Evolutionary conservation across 2,888 invertebrate species (phyloP).

Genomic region (Drosophila paracracens): DNA sequence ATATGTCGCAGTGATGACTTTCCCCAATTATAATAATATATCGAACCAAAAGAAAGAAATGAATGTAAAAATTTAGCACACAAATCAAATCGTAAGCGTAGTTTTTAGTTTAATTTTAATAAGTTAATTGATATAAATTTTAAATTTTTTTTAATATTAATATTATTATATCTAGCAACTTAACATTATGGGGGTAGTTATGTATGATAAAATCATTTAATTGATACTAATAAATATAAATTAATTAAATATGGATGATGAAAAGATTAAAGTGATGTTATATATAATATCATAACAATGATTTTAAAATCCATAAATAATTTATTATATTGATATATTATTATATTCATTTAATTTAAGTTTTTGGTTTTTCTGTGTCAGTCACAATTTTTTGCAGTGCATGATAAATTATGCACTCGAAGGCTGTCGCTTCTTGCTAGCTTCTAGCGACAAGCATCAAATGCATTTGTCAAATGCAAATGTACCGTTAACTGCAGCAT

Average conservation of each 20-base stretch:
- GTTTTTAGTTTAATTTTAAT: not conserved
- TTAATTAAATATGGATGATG: not conserved
- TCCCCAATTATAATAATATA: no score
- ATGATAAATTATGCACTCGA: slow-evolving; percentile 8
- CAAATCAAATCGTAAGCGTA: no score
- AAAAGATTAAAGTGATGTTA: not conserved
- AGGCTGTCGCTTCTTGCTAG: slow-evolving; percentile 16
- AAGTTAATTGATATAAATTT: not conserved
- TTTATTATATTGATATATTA: not conserved
- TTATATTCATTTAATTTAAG: not conserved
- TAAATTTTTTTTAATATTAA: not conserved
- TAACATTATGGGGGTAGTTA: no score
- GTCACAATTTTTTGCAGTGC: slow-evolving; percentile 33
- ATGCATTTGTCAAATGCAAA: slow-evolving; percentile 35
- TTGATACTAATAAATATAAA: not conserved
- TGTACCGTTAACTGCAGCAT: slow-evolving; percentile 39
- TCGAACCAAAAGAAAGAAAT: not conserved
- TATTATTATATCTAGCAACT: no score
- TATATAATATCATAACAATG: not conserved
- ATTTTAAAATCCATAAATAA: not conserved
- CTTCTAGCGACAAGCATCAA: slow-evolving; percentile 6
- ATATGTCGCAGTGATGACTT: no score
- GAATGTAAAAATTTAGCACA: not conserved
- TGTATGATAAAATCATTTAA: not conserved
- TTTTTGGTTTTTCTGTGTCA: not conserved